Evolutionary conservation across 1,140 invertebrate genomes (phyloP), one percentile per base, ranked within the genome.

Genomic region (Platyscapa corneri): DNA sequence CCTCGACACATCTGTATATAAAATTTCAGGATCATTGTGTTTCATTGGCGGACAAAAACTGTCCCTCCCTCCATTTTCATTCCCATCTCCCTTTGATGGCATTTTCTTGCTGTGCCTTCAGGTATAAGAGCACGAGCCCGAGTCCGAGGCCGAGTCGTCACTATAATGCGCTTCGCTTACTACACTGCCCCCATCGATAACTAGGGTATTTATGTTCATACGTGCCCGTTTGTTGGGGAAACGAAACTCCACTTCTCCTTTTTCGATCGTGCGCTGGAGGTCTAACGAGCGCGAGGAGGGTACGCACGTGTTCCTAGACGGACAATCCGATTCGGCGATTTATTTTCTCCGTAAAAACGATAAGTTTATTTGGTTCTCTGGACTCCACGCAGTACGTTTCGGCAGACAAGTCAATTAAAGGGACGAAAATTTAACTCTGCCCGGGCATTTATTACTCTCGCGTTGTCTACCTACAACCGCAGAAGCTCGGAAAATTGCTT

Each of bases 231-330:
- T 27, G 14, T 30, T 10, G 65, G 79, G 30, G 27, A 46, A 72
- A 70, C n/a, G 65, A 80, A 70, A 72, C 64, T 49, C 42, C 6
- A 3, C 27, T 20, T 8, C n/a, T 81, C 65, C 18, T 53, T 81
- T 81, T 70, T 34, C 79, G 34, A 32, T 72, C 42, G 23, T 39
- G 12, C 14, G 53, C 14, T 23, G 7, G 70, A n/a, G 34, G 12
- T 49, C 72, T 30, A 20, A 5, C 46, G 16, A 7, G 14, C 32
- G 20, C 37, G 14, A 30, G 49, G 81, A 70, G 39, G 42, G 81
- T 53, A 60, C 81, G 70, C 81, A 75, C 81, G 80, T 82, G 80
- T 32, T 81, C 78, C 23, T 3, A 16, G 8, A 46, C 75, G 75
- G 46, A 30, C 32, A 32, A 30, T 34, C 0, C 46, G 32, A 3